A percentile compares a stretch with the other conserved stretches of the same genome.
Evolutionary conservation across 1,140 invertebrate genomes (phyloP).

Genomic region (Cotesia chilonis): DNA sequence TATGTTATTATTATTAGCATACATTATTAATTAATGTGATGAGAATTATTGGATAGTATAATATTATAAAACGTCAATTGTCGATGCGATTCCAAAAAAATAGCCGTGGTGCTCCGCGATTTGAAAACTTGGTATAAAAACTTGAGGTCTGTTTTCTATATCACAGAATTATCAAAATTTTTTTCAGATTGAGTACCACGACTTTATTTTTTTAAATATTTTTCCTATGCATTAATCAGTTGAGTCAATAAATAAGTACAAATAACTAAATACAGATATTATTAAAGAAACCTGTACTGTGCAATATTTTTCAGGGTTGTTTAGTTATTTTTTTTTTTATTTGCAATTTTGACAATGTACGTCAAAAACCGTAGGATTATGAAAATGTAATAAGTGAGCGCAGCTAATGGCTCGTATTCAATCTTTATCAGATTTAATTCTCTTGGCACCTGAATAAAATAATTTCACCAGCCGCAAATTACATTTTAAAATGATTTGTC

Average conservation of each 20-base stretch:
- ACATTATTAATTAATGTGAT: too few relatives aligned
- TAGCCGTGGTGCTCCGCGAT: constrained; percentile 40
- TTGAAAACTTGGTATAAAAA: constrained; percentile 54
- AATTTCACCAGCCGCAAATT: constrained; percentile 4
- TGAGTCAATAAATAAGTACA: constrained; percentile 12
- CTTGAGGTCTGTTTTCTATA: constrained; percentile 59
- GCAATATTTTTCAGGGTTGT: not conserved
- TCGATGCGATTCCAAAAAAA: constrained; percentile 24
- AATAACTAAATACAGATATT: not conserved
- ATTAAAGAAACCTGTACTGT: not conserved
- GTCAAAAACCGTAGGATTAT: not conserved
- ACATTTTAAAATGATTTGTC: not conserved
- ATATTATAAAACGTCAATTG: constrained; percentile 19
- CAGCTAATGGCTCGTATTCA: not conserved
- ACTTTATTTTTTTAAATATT: constrained; percentile 29
- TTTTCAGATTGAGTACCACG: constrained; percentile 48
- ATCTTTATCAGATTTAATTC: constrained; percentile 11
- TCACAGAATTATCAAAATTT: constrained; percentile 62
- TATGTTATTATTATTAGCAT: not conserved
- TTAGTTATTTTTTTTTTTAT: not conserved
- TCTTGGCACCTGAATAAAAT: constrained; percentile 32
- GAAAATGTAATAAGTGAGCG: not conserved
- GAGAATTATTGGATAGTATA: not conserved
- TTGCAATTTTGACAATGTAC: too few relatives aligned
- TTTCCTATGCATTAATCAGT: not conserved